These are phyloP conservation scores for Rallus limicola DNA, from an alignment of 2,113 vertebrate genomes.

Conservation along the genomic window DNA sequence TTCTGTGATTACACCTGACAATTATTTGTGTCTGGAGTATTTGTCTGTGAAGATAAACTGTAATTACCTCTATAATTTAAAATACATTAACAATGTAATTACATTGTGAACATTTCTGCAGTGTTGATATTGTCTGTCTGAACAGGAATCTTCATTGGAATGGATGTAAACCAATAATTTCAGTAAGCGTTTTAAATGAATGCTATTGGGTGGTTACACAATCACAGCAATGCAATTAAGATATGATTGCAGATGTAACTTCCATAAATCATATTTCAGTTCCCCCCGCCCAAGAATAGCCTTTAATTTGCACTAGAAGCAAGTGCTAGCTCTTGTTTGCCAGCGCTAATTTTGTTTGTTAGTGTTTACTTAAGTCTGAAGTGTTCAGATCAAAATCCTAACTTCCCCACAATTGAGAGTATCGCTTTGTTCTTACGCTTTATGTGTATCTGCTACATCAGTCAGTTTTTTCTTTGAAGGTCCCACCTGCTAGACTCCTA, in stretches of 20 bases:
- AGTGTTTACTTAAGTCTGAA: background rate
- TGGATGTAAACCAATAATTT: background rate
- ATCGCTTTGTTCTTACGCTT: background rate
- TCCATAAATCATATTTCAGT: background rate
- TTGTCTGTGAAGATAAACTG: constrained; percentile 2
- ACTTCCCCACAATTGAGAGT: background rate
- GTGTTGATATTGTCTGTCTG: background rate
- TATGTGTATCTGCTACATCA: background rate
- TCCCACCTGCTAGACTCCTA: background rate
- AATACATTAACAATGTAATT: background rate
- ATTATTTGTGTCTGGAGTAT: background rate
- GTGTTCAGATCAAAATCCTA: background rate
- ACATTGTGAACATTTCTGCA: background rate
- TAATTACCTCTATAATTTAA: constrained; percentile 10
- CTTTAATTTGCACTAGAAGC: constrained; percentile 1
- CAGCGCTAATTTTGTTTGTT: background rate
- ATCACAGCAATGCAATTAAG: background rate
- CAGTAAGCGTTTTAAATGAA: background rate
- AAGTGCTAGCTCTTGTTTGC: background rate
- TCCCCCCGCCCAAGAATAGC: background rate
- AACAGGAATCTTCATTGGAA: background rate
- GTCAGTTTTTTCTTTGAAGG: background rate
- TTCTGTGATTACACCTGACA: constrained; percentile 1
- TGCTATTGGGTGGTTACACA: background rate
- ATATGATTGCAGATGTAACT: background rate